Percentiles rank a stretch among this genome's conserved stretches.
Evolutionary conservation across 2,797 vertebrate species (phyloP).

Genomic region (Balearica regulorum): DNA sequence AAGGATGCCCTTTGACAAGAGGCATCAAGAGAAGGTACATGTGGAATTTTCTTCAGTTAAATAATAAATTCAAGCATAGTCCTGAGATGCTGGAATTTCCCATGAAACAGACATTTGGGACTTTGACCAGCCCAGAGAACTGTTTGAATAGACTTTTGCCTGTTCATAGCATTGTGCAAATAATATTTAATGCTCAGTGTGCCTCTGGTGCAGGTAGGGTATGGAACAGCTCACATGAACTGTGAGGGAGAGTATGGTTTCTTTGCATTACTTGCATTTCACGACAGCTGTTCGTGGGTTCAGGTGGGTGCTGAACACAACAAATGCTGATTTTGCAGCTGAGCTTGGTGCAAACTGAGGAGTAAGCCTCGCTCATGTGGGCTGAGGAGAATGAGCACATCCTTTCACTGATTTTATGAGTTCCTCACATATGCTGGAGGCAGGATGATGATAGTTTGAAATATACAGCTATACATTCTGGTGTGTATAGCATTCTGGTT

Average conservation of each 20-base stretch:
- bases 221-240: not conserved
- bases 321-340: not conserved
- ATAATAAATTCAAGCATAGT: not conserved
- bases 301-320: not conserved
- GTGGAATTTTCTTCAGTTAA: not conserved
- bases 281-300: not conserved
- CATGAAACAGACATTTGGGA: not conserved
- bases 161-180: not conserved
- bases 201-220: not conserved
- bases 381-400: not conserved
- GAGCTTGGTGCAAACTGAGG: not conserved
- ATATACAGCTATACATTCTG: not conserved
- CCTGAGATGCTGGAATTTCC: not conserved
- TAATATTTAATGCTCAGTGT: rapidly evolving
- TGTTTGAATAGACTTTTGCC: not conserved
- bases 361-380: not conserved
- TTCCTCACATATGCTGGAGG: not conserved
- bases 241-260: not conserved
- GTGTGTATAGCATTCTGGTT: not conserved
- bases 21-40: not conserved
- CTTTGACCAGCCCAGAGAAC: not conserved
- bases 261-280: not conserved
- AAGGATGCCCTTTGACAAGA: not conserved
- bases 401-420: not conserved
- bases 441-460: not conserved